Percentiles rank a stretch among this genome's conserved stretches.
Evolutionary conservation across 2,113 vertebrate species (phyloP).

Genomic region (Microcebus tavaratra): DNA sequence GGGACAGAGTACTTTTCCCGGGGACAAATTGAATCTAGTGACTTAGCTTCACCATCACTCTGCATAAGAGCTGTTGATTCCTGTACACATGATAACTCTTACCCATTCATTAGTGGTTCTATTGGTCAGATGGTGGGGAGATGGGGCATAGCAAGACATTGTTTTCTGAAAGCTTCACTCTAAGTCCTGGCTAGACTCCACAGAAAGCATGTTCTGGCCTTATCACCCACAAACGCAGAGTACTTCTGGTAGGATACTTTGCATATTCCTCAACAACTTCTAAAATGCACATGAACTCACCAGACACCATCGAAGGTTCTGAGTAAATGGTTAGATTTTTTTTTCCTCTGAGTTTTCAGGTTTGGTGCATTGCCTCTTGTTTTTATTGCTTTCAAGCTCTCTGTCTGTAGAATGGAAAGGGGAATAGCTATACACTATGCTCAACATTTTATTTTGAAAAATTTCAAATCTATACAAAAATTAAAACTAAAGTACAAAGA

Average conservation of each 20-base stretch:
- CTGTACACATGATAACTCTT: not conserved
- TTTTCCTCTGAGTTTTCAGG: not conserved
- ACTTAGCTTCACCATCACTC: not conserved
- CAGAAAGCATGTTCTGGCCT: not conserved
- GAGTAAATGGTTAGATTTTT: not conserved
- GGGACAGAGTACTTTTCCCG: not conserved
- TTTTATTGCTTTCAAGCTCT: not conserved
- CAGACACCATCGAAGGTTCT: not conserved
- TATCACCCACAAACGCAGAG: not conserved
- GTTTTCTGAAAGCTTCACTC: not conserved
- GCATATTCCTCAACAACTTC: accelerated
- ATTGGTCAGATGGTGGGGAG: accelerated
- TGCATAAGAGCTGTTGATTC: not conserved
- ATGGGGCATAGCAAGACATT: no score
- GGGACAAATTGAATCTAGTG: not conserved
- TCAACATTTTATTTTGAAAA: not conserved
- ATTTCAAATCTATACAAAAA: not conserved
- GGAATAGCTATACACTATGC: accelerated
- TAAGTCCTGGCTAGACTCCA: not conserved
- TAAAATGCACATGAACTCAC: not conserved
- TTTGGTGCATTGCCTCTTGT: not conserved
- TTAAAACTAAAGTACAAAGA: not conserved
- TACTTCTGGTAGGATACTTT: not conserved
- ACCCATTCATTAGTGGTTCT: not conserved
- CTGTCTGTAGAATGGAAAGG: not conserved